Percentiles rank a stretch among this genome's conserved stretches.
Conservation (phyloP, 2,888 invertebrate species). For the Blastobasis lacticolella region DNA sequence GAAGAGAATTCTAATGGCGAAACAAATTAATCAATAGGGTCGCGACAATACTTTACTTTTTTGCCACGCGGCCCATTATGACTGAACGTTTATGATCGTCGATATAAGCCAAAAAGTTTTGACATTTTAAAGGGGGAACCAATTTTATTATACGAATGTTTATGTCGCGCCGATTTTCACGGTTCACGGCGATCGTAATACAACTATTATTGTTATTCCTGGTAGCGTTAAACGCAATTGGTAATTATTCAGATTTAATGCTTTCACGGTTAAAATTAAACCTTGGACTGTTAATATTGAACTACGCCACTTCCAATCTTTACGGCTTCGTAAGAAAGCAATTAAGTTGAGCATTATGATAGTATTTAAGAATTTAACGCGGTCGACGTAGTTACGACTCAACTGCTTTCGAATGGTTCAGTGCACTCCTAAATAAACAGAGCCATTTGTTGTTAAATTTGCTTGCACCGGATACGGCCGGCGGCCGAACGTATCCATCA, state of each 20-base stretch:
- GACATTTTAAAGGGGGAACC: constrained; percentile 25
- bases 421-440: constrained; percentile 71
- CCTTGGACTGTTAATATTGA: constrained; percentile 48
- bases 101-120: constrained; percentile 23
- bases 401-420: constrained; percentile 65
- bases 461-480: constrained; percentile 68
- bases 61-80: constrained; percentile 36
- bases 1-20: constrained; percentile 61
- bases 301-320: constrained; percentile 56
- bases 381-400: constrained; percentile 59
- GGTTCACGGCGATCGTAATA: no score
- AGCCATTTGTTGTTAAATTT: constrained; percentile 66
- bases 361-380: constrained; percentile 69
- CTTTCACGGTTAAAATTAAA: constrained; percentile 49
- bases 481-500: constrained; percentile 65
- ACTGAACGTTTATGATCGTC: constrained; percentile 32
- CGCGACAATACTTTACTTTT: constrained; percentile 43
- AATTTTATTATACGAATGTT: constrained; percentile 14
- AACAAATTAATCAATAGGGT: constrained; percentile 65
- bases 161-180: no score
- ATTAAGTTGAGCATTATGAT: constrained; percentile 67
- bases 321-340: constrained; percentile 67
- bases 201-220: no score
- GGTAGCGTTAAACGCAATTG: constrained; percentile 19
- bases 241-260: constrained; percentile 48